These are phyloP conservation scores for Sinosuthora webbiana DNA, from an alignment of 2,113 vertebrate species.

Conservation along the genomic window DNA sequence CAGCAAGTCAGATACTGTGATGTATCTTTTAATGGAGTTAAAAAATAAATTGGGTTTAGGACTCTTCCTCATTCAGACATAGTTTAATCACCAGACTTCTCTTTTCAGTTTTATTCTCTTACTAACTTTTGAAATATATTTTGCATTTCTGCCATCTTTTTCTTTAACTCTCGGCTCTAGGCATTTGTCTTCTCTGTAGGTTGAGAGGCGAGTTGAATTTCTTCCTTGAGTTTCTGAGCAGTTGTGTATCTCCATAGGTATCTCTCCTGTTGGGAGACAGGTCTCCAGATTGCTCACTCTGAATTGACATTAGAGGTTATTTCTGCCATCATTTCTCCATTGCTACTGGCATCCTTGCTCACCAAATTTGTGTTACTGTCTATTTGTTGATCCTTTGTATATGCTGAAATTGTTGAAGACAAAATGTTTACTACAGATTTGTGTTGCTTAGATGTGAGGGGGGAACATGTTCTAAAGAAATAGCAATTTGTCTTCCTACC, in stretches of 20 bases:
- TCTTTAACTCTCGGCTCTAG: not conserved
- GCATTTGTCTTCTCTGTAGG: not conserved
- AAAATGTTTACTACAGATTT: not conserved
- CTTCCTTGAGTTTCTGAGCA: not conserved
- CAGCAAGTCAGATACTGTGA: rapidly evolving
- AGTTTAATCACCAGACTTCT: not conserved
- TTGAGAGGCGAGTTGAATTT: not conserved
- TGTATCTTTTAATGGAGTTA: not conserved
- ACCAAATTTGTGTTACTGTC: not conserved
- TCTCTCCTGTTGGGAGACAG: not conserved
- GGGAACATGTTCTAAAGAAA: not conserved
- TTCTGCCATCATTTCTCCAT: not conserved
- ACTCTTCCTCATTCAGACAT: not conserved
- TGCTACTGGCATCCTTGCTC: not conserved
- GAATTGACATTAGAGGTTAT: not conserved
- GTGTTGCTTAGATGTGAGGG: not conserved
- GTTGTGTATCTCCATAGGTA: not conserved
- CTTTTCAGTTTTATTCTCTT: not conserved
- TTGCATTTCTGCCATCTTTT: not conserved
- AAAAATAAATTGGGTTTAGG: not conserved
- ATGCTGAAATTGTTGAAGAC: not conserved
- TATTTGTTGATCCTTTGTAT: not conserved
- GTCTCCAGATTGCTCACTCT: not conserved
- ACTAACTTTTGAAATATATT: not conserved
- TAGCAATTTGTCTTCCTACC: not conserved